Percentiles rank a stretch among this genome's conserved stretches.
phyloP scores from a whole-genome alignment of 2,888 invertebrate genomes.

The Deroplatys truncata region DNA sequence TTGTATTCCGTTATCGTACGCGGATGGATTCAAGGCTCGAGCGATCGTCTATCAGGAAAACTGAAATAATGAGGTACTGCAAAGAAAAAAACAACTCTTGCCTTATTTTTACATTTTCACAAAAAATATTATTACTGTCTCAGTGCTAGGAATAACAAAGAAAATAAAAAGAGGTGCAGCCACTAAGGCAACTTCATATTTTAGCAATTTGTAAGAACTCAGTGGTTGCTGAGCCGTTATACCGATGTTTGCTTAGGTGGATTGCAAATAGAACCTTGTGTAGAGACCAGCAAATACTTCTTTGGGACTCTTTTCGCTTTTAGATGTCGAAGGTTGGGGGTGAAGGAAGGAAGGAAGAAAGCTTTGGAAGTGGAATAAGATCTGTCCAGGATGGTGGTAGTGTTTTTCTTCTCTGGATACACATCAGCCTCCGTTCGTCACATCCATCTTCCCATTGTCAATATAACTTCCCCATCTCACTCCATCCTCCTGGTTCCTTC shows the following conservation, averaged over 20 bases:
- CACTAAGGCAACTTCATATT: background rate
- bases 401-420: background rate
- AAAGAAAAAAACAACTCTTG: no score
- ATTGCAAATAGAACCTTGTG: background rate
- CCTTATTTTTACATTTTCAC: no score
- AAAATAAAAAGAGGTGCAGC: no score
- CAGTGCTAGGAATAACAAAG: no score
- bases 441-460: constrained; percentile 4
- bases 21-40: no score
- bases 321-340: background rate
- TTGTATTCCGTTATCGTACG: no score
- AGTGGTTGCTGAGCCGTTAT: background rate
- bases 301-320: background rate
- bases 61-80: no score
- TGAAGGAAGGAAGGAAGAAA: background rate
- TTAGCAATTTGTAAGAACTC: background rate
- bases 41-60: no score
- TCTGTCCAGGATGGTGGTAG: background rate
- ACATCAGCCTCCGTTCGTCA: background rate
- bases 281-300: background rate
- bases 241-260: background rate
- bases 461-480: background rate
- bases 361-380: background rate
- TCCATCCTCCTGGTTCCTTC: background rate
- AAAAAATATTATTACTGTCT: no score